Base-by-base conservation (phyloP, 2,113 vertebrate genomes). In the Hemiprocne comata region DNA sequence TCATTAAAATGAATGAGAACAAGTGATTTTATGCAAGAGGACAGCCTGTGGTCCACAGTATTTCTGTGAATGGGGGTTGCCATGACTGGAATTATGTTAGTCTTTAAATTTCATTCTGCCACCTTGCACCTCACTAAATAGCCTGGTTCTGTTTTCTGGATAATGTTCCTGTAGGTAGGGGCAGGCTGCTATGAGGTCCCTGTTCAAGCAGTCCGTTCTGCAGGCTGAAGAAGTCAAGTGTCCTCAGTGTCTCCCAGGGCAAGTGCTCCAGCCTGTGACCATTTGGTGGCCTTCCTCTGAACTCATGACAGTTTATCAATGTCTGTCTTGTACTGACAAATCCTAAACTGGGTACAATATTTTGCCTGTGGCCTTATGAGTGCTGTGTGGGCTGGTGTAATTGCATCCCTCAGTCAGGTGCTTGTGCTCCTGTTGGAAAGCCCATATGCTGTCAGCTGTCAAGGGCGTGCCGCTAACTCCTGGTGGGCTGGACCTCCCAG, bases 1-100 rank as follows among this genome's bases (percentile, higher is more conserved):
- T 94, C 89, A 95, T 97, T 96, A 96, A 93, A 93, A 90, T 93
- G 86, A 94, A 84, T 67, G 61, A 42, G 73, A 97, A 25, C 65
- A 67, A 42, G 53, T 34, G 76, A 65, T 95, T 69, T 95, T 95
- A 87, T 40, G 80, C 86, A 96, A 93, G 61, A 84, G 79, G 76
- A 55, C 79, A 74, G 34, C 33, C 44, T 75, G 38, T 84, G 51
- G 90, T 77, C 76, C 26, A 51, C 21, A 25, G 65, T 66, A 24
- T 64, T 80, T 80, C 85, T 78, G 65, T 95, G 92, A 65, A 64
- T 69, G 53, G 71, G 18, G 48, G 65, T 34, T 92, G 44, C 48
- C 91, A 61, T 87, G 77, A 24, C 57, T 87, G 70, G 57, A 53
- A 70, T 71, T 89, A 4, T 13, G 11, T 78, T 65, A 19, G 19